Evolutionary conservation across 2,888 invertebrate species (phyloP), one percentile per base, ranked within the genome.

Genomic region (Chloroclysta siterata): DNA sequence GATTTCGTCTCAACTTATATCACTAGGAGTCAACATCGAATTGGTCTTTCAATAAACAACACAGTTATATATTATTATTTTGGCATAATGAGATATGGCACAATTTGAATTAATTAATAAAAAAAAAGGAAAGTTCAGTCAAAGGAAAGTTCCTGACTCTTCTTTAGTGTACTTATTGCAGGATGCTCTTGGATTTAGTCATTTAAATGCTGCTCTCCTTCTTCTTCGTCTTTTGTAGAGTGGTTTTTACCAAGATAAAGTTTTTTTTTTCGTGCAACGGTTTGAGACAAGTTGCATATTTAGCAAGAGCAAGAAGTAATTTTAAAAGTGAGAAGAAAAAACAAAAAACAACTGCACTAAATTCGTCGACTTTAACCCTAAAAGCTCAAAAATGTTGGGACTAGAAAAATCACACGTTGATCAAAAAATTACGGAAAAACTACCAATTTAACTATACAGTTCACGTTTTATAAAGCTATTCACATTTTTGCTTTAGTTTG

Each of bases 291-390:
- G 36, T 39, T 39, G 3, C 36, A 39, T 39, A 39, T 11, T 39
- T 39, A 11, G 36, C 4, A 39, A 11, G 0, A 39, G 8, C 11
- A 39, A 39, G 1, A 29, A 58, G 29, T 6, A 60, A 22, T 14
- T 22, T 46, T 50, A 48, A 59, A 41, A n/a, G 17, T 14, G 39
- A 51, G 46, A 17, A 14, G 41, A 47, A 48, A 14, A 13, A 55
- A 55, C 10, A 46, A 13, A 55, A 59, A 55, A 22, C 70, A 62
- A 58, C 63, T 66, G 60, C 68, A 63, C 78, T 83, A 81, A 84
- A 83, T 85, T 87, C 85, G 80, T 84, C 78, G 71, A 81, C 74
- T 76, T 88, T 87, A 77, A 87, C 76, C 80, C 89, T 90, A 90
- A 76, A 90, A 92, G 90, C 90, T 90, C 89, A 87, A 86, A 82